A percentile compares a stretch with the other conserved stretches of the same genome.
Evolutionary conservation across 2,113 vertebrate species (phyloP).

Genomic region (Cavia porcellus): DNA sequence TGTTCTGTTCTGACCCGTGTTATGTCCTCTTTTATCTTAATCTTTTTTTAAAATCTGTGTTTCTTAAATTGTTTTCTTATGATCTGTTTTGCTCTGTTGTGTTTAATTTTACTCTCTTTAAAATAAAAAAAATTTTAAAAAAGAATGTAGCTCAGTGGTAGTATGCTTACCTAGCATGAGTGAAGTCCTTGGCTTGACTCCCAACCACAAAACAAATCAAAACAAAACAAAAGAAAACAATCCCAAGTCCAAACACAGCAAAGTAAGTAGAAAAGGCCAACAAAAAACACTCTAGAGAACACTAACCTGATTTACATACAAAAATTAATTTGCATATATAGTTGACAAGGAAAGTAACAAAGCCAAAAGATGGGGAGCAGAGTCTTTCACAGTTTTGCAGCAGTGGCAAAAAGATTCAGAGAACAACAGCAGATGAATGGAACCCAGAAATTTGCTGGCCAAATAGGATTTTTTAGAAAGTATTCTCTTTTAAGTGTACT

Average conservation of each 20-base stretch:
- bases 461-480: background rate
- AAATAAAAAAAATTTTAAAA: background rate
- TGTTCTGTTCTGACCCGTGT: no score
- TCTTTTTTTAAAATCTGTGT: no score
- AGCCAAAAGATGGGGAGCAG: background rate
- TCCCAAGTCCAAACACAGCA: background rate
- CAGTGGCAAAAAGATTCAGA: background rate
- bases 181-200: background rate
- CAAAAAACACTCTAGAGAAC: background rate
- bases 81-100: no score
- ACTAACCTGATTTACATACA: background rate
- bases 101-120: no score
- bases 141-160: background rate
- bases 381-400: background rate
- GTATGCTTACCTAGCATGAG: background rate
- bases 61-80: no score
- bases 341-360: background rate
- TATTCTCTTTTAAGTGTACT: background rate
- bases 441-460: background rate
- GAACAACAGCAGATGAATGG: background rate
- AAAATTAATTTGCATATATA: background rate
- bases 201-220: background rate
- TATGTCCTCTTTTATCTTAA: no score
- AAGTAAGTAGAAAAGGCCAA: background rate
- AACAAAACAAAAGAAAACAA: background rate